Evolutionary conservation across 1,140 invertebrate species (phyloP).

Genomic region (Zaprionus africanus): DNA sequence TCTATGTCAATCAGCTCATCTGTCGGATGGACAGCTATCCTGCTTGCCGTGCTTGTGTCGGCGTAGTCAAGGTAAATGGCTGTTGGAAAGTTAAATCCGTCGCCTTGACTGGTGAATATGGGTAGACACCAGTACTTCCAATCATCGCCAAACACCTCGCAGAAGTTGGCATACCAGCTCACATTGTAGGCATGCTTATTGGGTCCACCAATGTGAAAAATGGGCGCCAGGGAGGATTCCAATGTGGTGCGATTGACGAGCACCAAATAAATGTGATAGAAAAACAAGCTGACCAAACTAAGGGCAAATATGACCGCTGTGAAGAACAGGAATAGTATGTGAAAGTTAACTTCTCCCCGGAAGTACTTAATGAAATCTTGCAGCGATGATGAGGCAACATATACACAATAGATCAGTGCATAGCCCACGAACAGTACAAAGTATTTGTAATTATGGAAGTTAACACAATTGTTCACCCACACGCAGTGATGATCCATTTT

Average conservation of each 20-base stretch:
- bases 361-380: constrained; percentile 97
- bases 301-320: constrained; percentile 98
- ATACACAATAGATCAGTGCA: constrained; percentile 96
- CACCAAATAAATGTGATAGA: constrained; percentile 98
- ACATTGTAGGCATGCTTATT: constrained; percentile 98
- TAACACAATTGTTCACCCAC: constrained; percentile 99
- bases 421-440: constrained; percentile 98
- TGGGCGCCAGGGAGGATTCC: constrained; percentile 97
- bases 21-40: constrained; percentile 87
- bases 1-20: constrained; percentile 76
- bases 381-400: constrained; percentile 93
- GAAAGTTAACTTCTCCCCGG: constrained; percentile 92
- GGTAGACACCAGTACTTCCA: constrained; percentile 95
- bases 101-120: constrained; percentile 95
- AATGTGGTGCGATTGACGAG: constrained; percentile 96
- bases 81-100: constrained; percentile 94
- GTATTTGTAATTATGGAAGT: constrained; percentile 99
- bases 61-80: constrained; percentile 92
- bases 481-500: constrained; percentile 99
- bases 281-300: constrained; percentile 96
- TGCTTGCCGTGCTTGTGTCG: constrained; percentile 88
- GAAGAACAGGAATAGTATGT: constrained; percentile 98
- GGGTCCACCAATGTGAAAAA: constrained; percentile 93
- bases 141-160: constrained; percentile 97
- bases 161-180: constrained; percentile 95